phyloP scores from a whole-genome alignment of 2,888 invertebrate genomes.

The Odontomyia ornata region DNA sequence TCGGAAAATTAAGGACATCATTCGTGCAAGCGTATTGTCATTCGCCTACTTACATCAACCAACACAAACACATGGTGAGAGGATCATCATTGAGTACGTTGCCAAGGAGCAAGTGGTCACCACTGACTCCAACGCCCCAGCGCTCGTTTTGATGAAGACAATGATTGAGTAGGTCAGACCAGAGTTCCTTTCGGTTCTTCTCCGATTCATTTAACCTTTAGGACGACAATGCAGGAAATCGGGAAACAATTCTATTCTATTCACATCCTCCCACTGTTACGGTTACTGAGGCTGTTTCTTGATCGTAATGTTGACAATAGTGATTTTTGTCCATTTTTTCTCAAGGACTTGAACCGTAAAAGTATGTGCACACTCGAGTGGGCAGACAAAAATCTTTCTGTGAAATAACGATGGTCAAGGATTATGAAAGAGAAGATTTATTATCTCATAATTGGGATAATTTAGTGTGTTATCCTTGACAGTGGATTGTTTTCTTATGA shows the following conservation, averaged over 20 bases:
- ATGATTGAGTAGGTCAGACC: slow-evolving; percentile 35
- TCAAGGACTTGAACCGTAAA: not conserved
- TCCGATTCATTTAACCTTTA: slow-evolving; percentile 35
- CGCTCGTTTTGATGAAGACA: slow-evolving; percentile 16
- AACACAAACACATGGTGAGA: not conserved
- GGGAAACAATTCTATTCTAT: not conserved
- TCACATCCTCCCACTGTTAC: not conserved
- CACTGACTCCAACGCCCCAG: not conserved
- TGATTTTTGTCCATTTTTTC: not conserved
- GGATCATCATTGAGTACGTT: not conserved
- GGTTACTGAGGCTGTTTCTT: not conserved
- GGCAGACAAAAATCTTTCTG: not conserved
- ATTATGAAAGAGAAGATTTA: slow-evolving; percentile 27
- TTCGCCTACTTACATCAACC: not conserved
- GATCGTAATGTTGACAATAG: slow-evolving; percentile 4
- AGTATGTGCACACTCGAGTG: not conserved
- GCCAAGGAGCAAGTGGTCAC: not conserved
- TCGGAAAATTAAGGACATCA: slow-evolving; percentile 38
- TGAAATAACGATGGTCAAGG: slow-evolving; percentile 16
- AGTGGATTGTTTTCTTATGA: not conserved
- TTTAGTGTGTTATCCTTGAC: not conserved
- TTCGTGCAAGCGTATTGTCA: not conserved
- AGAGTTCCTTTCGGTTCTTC: slow-evolving; percentile 1
- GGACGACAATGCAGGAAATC: not conserved
- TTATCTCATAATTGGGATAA: slow-evolving; percentile 33